Evolutionary conservation across 2,888 invertebrate species (phyloP).

Genomic region (Dicycla oo): DNA sequence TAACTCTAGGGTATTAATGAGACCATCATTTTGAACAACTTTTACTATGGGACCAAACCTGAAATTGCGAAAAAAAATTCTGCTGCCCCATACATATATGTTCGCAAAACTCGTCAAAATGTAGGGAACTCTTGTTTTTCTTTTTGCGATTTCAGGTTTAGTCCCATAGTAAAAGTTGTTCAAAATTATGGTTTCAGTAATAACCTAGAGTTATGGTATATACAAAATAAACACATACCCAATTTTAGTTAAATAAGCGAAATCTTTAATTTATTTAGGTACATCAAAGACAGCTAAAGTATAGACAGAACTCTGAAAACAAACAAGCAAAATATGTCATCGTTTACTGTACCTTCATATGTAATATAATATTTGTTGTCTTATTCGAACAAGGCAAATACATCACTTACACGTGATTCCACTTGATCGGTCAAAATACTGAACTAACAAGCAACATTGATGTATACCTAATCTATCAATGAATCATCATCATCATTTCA

Average conservation of each 20-base stretch:
- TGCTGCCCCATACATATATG: too few species aligned
- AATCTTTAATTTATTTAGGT: background rate
- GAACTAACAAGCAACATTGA: background rate
- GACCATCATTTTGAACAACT: too few species aligned
- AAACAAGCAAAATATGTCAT: background rate
- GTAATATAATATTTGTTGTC: background rate
- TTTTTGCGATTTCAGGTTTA: too few species aligned
- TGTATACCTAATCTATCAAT: background rate
- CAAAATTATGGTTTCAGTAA: too few species aligned
- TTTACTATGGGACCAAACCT: too few species aligned
- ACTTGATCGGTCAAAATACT: background rate
- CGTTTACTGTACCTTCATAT: background rate
- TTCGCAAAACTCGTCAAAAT: too few species aligned
- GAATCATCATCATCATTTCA: too few species aligned
- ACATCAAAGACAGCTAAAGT: background rate
- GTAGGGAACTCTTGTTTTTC: too few species aligned
- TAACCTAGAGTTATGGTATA: too few species aligned
- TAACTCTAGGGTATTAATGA: too few species aligned
- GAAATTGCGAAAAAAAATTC: too few species aligned
- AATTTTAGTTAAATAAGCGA: background rate
- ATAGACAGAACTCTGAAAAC: background rate
- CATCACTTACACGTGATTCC: background rate
- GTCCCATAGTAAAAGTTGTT: too few species aligned
- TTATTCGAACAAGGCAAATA: constrained; percentile 3
- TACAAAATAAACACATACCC: background rate